Evolutionary conservation across 2,888 invertebrate genomes (phyloP), one percentile per base, ranked within the genome.

Genomic region (Cataglyphis rosenhaueri): DNA sequence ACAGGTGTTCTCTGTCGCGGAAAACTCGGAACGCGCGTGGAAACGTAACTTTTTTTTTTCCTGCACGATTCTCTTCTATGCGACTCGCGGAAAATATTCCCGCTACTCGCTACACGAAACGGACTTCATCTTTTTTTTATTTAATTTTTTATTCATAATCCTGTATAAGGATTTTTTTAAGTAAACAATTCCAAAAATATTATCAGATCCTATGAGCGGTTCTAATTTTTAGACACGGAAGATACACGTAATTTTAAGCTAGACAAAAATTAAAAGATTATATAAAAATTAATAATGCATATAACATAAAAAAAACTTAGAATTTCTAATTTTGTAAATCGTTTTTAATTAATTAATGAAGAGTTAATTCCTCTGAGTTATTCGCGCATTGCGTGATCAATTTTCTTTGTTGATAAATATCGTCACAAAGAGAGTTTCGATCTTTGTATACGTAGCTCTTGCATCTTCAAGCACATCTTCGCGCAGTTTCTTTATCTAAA

Each of bases 1-100:
- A 88, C 90, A 89, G 85, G 83, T 89, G 88, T 84, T 85, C 21
- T 29, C n/a, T 2, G 57, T 70, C 18, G 21, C 18, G 21, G 25
- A 62, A 71, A 57, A 65, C 81, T 59, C 65, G 44, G 8, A 38
- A 44, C 38, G 21, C 15, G 44, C 62, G 18, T 29, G 76, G 44
- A 18, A 41, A 35, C 32, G 44, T 55, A 57, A 1, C 12, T 3
- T 48, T 32, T 15, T 41, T 12, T 38, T 41, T 15, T 38, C 5
- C 48, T 18, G 29, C 29, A 21, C 41, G 21, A 32, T 29, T 71
- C 15, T 21, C 18, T 35, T 35, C 25, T 35, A 44, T 25, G 4
- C 8, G 9, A 6, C 5, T 21, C 29, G 38, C 29, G 21, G n/a
- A 52, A 66, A 68, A 76, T 76, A 70, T 38, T 66, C 3, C 52